These are phyloP conservation scores for Beroe forskalii DNA, from an alignment of 37 sponge, comb jelly and placozoan genomes.

Conservation along the genomic window DNA sequence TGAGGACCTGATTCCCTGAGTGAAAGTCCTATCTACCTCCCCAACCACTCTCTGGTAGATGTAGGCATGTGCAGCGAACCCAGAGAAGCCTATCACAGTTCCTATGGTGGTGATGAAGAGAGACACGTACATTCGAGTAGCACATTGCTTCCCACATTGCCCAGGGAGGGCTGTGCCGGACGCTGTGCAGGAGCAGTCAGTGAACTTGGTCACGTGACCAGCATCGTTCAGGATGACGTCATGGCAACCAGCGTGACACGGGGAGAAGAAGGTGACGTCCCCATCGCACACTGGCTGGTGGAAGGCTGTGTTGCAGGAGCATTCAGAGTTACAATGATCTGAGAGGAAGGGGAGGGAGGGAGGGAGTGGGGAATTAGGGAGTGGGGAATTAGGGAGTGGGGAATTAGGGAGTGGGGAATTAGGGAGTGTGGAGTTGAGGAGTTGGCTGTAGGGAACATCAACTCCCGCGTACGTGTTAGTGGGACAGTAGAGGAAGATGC, in stretches of 20 bases:
- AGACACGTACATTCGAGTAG: not conserved
- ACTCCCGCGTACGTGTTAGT: constrained; percentile 33
- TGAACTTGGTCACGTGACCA: not conserved
- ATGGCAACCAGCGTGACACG: constrained; percentile 47
- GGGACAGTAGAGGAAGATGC: constrained; percentile 36
- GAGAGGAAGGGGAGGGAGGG: not conserved
- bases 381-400: not conserved
- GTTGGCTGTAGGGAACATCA: not conserved
- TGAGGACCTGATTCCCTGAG: constrained; percentile 43
- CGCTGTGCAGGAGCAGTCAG: not conserved
- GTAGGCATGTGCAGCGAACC: constrained; percentile 53
- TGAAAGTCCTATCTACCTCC: constrained; percentile 13
- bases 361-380: not conserved
- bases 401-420: not conserved
- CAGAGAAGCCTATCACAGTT: not conserved
- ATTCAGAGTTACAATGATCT: constrained; percentile 44
- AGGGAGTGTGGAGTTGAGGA: not conserved
- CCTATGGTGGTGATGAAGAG: constrained; percentile 19
- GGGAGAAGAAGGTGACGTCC: constrained; percentile 38
- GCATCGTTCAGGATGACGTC: not conserved
- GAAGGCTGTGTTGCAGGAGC: constrained; percentile 29
- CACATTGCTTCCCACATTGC: constrained; percentile 1
- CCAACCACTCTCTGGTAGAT: constrained; percentile 57
- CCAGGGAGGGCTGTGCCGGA: constrained; percentile 18
- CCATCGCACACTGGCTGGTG: constrained; percentile 59